Conservation (phyloP, 2,888 invertebrate species). For the Thysanoteuthis rhombus region DNA sequence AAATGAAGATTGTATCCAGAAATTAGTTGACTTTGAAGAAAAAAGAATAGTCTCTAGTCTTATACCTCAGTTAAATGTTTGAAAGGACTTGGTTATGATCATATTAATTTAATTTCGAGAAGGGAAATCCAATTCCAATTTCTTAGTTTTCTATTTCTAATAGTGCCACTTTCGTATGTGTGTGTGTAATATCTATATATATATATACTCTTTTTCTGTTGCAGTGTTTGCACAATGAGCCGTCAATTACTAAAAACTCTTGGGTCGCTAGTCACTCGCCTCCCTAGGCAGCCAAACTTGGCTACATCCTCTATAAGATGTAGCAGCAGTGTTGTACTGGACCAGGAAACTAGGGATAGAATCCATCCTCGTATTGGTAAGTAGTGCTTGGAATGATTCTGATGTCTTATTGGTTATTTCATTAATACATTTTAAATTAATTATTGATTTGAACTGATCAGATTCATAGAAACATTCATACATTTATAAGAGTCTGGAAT, state of each 20-base stretch:
- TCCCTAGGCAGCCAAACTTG: background rate
- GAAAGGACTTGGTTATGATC: background rate
- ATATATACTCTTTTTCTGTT: no score
- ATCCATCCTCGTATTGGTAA: conserved; percentile 29
- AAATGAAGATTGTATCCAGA: no score
- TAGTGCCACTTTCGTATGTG: no score
- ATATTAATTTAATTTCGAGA: background rate
- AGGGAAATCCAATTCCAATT: background rate
- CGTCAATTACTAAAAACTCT: background rate
- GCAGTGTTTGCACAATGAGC: conserved; percentile 26
- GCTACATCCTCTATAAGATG: background rate
- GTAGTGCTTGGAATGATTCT: background rate
- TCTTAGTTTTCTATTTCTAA: background rate
- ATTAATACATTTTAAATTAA: background rate
- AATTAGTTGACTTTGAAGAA: background rate
- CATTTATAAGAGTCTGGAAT: no score
- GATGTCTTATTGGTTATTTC: background rate
- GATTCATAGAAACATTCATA: no score
- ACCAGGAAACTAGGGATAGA: background rate
- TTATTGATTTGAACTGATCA: no score
- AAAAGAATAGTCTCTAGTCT: background rate
- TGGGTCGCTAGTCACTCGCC: background rate
- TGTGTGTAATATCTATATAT: no score
- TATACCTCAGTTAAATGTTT: background rate
- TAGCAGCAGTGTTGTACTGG: background rate